Evolutionary conservation across 2,888 invertebrate species (phyloP).

Genomic region (Muscina levida): DNA sequence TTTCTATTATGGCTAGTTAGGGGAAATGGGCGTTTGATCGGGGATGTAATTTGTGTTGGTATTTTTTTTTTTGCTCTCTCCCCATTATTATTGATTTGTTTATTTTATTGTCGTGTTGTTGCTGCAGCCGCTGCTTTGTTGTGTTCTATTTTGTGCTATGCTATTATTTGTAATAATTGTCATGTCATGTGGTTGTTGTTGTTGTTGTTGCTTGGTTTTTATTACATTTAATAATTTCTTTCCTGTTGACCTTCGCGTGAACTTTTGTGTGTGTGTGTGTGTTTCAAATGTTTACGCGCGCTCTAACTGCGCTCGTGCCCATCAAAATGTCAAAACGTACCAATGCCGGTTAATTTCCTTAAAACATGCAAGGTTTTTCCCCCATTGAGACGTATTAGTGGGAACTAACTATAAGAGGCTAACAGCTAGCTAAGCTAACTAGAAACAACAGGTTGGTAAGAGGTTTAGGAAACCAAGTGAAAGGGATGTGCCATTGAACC

Average conservation of each 20-base stretch:
- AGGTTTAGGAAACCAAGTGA: too few relatives aligned
- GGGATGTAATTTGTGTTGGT: not conserved
- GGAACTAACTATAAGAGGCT: too few relatives aligned
- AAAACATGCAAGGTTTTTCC: conserved; percentile 66
- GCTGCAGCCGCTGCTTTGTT: too few relatives aligned
- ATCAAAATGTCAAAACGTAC: not conserved
- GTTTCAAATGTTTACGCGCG: conserved; percentile 16
- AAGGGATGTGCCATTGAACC: too few relatives aligned
- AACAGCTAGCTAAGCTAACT: too few relatives aligned
- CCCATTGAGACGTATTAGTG: too few relatives aligned
- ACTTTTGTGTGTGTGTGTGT: too few relatives aligned
- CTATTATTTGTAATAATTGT: too few relatives aligned
- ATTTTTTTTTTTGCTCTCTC: not conserved
- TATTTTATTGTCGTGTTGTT: conserved; percentile 10
- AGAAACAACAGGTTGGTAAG: too few relatives aligned
- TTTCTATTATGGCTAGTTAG: too few relatives aligned
- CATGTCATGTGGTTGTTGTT: too few relatives aligned
- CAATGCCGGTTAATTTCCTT: conserved; percentile 59
- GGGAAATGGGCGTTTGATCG: not conserved
- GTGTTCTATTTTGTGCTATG: too few relatives aligned
- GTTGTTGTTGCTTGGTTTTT: conserved; percentile 19
- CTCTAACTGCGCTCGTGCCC: not conserved
- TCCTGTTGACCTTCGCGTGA: conserved; percentile 76
- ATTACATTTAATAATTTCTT: conserved; percentile 33
- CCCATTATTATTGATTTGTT: conserved; percentile 2